Base-by-base conservation (phyloP, 2,797 vertebrate genomes). In the Okamejei kenojei region DNA sequence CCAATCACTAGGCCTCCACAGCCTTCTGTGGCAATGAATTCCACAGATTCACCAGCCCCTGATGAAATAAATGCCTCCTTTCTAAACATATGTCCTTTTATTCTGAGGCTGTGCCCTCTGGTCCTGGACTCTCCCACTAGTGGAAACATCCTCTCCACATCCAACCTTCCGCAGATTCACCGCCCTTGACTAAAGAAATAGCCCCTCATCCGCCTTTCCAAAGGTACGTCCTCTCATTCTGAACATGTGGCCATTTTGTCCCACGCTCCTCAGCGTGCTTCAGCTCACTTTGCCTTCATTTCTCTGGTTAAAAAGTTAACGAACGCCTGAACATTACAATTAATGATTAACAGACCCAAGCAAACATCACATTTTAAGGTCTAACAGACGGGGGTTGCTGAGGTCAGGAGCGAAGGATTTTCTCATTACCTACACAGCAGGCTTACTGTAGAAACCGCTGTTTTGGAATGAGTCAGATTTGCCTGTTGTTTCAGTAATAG, bases 341-440 rank as follows among this genome's bases (percentile, higher is more conserved):
- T 88, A 88, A 88, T 88, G 84, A 88, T 88, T 88, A 88, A 88
- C 61, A 68, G 84, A 88, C 63, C 84, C 84, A 88, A 88, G 84
- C 63, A 88, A 88, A 88, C 84, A 88, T 88, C 84, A 63, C 84
- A 88, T 88, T 88, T 88, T 88, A 68, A 88, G 61, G 84, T 88
- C 84, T 68, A 68, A 65, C 84, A 88, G 84, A 88, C 84, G 32
- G 82, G n/a, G 82, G 82, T 86, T 86, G 82, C 82, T 63, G n/a
- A 88, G 84, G 84, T 88, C 84, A 88, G 84, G 68, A 88, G 61
- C 7, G 68, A 88, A 65, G 63, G 84, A 88, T 88, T 88, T 88
- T 88, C 84, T 88, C 84, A 88, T 88, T 88, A 88, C 84, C 68
- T 88, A 88, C 84, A 88, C 84, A 88, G 84, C 84, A 68, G 84